Evolutionary conservation across 2,113 vertebrate genomes (phyloP).

Genomic region (Penelope pileata): DNA sequence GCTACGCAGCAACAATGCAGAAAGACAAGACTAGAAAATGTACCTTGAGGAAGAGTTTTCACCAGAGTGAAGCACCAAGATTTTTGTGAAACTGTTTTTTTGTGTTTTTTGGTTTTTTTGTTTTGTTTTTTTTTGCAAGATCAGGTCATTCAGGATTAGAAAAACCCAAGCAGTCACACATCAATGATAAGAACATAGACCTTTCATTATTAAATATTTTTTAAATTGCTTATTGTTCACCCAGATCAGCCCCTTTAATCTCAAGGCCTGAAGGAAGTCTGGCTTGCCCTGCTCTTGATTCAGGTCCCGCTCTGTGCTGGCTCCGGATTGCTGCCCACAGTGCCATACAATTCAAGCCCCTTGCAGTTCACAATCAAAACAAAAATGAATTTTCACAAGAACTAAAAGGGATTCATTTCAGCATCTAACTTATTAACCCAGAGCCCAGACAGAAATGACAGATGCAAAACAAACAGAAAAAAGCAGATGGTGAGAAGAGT

Average conservation of each 20-base stretch:
- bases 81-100: background rate
- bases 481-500: conserved; percentile 74
- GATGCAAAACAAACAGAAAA: conserved; percentile 66
- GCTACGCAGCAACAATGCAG: background rate
- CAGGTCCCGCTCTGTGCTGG: background rate
- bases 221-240: background rate
- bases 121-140: background rate
- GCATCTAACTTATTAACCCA: conserved; percentile 16
- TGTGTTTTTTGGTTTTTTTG: background rate
- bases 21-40: background rate
- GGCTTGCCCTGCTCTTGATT: background rate
- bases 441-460: conserved; percentile 54
- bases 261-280: background rate
- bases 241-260: background rate
- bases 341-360: conserved; percentile 41
- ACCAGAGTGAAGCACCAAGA: background rate
- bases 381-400: background rate
- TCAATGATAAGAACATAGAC: background rate
- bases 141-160: background rate
- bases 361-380: background rate
- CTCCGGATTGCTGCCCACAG: background rate
- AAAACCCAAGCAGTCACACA: background rate
- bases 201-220: background rate
- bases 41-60: background rate
- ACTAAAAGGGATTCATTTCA: conserved; percentile 1